A percentile compares a stretch with the other conserved stretches of the same genome.
Conservation (phyloP, 2,113 vertebrate genomes). For the Marmota monax region DNA sequence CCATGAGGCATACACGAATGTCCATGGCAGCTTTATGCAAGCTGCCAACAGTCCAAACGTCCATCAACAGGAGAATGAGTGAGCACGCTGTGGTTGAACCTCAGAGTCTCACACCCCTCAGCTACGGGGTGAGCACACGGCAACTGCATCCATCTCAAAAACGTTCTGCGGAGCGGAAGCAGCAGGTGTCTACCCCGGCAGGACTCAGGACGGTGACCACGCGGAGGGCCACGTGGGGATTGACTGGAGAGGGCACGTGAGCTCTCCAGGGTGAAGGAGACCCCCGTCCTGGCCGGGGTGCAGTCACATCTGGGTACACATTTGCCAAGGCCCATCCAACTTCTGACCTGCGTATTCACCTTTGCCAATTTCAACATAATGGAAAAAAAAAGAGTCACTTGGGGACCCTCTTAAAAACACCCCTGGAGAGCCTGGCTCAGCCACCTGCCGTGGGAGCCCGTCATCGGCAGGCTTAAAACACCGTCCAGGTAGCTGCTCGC, state of each 20-base stretch:
- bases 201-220: rapidly evolving
- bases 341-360: not conserved
- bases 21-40: not conserved
- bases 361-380: no score
- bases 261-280: not conserved
- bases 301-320: no score
- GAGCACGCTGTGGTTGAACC: not conserved
- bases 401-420: not conserved
- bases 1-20: not conserved
- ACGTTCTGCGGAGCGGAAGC: not conserved
- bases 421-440: not conserved
- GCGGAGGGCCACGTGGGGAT: rapidly evolving
- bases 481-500: rapidly evolving
- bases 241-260: not conserved
- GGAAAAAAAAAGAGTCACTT: not conserved
- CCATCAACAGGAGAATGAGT: not conserved
- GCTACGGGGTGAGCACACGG: not conserved
- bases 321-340: not conserved
- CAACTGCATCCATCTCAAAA: not conserved
- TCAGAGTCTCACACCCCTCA: not conserved
- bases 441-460: not conserved
- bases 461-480: not conserved
- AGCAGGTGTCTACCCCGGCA: rapidly evolving
- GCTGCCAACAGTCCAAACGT: not conserved
- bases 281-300: not conserved